Base-by-base conservation (phyloP, 2,797 vertebrate genomes). In the Sylvia borin region DNA sequence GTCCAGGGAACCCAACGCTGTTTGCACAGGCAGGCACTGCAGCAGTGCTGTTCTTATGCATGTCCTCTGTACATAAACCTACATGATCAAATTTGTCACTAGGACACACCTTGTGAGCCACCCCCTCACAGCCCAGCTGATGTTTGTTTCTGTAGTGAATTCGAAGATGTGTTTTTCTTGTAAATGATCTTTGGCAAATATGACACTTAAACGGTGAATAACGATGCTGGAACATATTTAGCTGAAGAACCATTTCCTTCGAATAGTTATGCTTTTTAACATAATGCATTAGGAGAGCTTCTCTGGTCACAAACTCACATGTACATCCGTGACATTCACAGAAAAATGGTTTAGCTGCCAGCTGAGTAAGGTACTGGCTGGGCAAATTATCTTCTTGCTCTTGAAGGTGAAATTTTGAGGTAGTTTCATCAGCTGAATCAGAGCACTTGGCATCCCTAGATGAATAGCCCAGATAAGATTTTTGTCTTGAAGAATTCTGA, bases 171-270 rank as follows among this genome's bases (percentile, higher is more conserved):
- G 98, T 98, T 97, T 99, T 99, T 89, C 99, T 98, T 71, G 98
- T 99, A 97, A 99, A 99, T 31, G 98, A 97, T 97, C 98, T 99
- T 95, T 98, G 98, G 97, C 99, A 99, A 97, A 99, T 98, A 61
- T 99, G 99, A 98, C 99, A 99, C 77, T 98, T 97, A 62, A 99
- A 99, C 21, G 99, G 99, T 29, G 98, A 99, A 95, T 99, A 99
- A 7, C 98, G 98, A 81, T 98, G 97, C 67, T 98, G 97, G 97
- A 99, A 96, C 97, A 99, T 98, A 88, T 98, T 98, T 96, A 99
- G 95, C 76, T 97, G 97, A 91, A 98, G 98, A 68, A 99, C 99
- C 79, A 98, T 98, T 84, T 99, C 98, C 54, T 98, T 96, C 27
- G 98, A 98, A 43, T 98, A 98, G 72, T 98, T 98, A 94, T 99